A percentile compares a stretch with the other conserved stretches of the same genome.
These are phyloP conservation scores for Doryteuthis pealeii DNA, from an alignment of 1,140 invertebrate genomes.

Conservation along the genomic window DNA sequence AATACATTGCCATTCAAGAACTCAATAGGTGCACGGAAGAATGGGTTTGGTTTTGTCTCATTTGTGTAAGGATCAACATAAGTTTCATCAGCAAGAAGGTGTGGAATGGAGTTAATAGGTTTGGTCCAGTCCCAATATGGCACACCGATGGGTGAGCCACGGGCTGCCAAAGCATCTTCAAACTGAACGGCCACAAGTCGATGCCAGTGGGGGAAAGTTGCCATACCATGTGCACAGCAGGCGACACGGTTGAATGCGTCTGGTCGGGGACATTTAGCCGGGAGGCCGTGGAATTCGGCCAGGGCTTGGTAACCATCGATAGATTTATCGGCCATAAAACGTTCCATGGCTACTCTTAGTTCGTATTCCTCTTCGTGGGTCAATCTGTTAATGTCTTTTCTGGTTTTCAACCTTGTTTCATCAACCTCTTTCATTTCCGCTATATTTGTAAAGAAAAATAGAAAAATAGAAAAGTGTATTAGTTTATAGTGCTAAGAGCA, in stretches of 20 bases:
- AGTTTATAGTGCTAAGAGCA: too few species aligned
- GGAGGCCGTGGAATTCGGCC: conserved; percentile 31
- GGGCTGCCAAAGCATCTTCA: conserved; percentile 11
- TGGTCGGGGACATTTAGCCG: conserved; percentile 19
- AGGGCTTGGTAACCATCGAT: conserved; percentile 31
- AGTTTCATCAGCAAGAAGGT: conserved; percentile 19
- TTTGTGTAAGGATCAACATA: too few species aligned
- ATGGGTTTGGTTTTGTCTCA: conserved; percentile 23
- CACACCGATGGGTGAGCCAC: conserved; percentile 1
- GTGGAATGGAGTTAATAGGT: conserved; percentile 21
- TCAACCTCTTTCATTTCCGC: background rate
- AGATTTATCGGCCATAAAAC: conserved; percentile 21
- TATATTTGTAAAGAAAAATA: too few species aligned
- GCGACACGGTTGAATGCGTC: conserved; percentile 11
- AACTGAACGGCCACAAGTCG: conserved; percentile 19
- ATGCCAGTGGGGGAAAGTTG: conserved; percentile 36
- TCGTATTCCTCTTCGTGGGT: conserved; percentile 9
- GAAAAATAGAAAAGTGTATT: too few species aligned
- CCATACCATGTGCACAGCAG: conserved; percentile 30
- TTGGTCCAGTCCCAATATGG: conserved; percentile 18
- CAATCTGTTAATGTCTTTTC: conserved; percentile 18
- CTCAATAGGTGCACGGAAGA: conserved; percentile 22
- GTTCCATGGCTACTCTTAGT: conserved; percentile 16
- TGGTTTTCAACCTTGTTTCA: background rate
- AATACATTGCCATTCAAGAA: background rate